phyloP scores from a whole-genome alignment of 2,113 vertebrate species.

The Sinosuthora webbiana region DNA sequence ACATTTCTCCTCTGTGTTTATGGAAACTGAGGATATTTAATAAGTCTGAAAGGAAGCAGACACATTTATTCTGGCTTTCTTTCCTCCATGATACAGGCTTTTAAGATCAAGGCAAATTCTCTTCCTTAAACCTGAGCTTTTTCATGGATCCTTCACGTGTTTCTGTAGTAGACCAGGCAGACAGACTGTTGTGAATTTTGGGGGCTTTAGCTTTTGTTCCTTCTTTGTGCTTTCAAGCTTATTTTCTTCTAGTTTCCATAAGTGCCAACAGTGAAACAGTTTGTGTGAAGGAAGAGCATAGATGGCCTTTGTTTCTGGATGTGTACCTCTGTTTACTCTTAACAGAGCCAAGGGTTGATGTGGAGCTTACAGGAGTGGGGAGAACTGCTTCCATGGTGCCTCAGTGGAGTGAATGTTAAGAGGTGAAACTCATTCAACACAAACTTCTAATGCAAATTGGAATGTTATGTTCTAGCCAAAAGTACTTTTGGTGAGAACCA shows the following conservation, averaged over 20 bases:
- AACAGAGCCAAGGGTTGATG: not conserved
- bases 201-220: not conserved
- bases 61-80: not conserved
- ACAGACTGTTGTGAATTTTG: not conserved
- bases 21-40: not conserved
- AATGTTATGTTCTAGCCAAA: not conserved
- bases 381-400: not conserved
- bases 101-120: not conserved
- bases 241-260: not conserved
- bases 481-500: not conserved
- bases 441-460: not conserved
- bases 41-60: not conserved
- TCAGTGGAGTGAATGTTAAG: not conserved
- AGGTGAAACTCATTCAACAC: not conserved
- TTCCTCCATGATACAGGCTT: not conserved
- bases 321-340: rapidly evolving
- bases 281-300: not conserved
- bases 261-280: not conserved
- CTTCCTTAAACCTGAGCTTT: not conserved
- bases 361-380: rapidly evolving
- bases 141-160: rapidly evolving
- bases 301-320: not conserved
- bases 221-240: not conserved
- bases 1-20: not conserved
- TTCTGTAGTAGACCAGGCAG: not conserved